These are phyloP conservation scores for Henicopernis longicauda DNA, from an alignment of 2,113 vertebrate genomes.

Conservation along the genomic window DNA sequence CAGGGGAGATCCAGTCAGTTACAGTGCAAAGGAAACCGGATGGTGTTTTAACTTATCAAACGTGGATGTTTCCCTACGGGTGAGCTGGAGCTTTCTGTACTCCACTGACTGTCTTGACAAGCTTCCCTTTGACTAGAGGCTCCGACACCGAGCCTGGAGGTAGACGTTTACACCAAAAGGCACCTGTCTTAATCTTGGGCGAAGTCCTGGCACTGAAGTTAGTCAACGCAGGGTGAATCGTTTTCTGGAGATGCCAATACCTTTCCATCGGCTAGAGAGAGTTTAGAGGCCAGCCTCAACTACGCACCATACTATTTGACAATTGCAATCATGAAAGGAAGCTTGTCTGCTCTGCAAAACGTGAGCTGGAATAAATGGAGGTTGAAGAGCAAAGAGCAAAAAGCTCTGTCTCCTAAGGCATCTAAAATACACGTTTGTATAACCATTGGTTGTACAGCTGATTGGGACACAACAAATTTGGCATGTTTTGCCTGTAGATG, in stretches of 20 bases:
- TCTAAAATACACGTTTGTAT: not conserved
- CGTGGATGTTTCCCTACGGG: not conserved
- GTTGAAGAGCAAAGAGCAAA: not conserved
- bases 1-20: not conserved
- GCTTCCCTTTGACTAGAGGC: not conserved
- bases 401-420: not conserved
- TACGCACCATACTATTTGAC: not conserved
- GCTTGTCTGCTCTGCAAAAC: not conserved
- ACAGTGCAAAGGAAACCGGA: not conserved
- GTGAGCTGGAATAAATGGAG: not conserved
- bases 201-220: not conserved
- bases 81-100: not conserved
- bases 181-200: not conserved
- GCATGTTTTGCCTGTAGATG: conserved; percentile 33
- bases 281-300: not conserved
- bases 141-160: not conserved
- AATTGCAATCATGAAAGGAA: not conserved
- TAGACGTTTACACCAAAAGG: not conserved
- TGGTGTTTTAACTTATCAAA: not conserved
- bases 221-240: not conserved
- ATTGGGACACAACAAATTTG: not conserved
- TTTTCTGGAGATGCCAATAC: not conserved
- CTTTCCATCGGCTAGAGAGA: not conserved
- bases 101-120: not conserved
- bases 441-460: not conserved